Percentiles rank a stretch among this genome's conserved stretches.
Conservation (phyloP, 2,113 vertebrate genomes). For the Apistogramma diplotaenia region DNA sequence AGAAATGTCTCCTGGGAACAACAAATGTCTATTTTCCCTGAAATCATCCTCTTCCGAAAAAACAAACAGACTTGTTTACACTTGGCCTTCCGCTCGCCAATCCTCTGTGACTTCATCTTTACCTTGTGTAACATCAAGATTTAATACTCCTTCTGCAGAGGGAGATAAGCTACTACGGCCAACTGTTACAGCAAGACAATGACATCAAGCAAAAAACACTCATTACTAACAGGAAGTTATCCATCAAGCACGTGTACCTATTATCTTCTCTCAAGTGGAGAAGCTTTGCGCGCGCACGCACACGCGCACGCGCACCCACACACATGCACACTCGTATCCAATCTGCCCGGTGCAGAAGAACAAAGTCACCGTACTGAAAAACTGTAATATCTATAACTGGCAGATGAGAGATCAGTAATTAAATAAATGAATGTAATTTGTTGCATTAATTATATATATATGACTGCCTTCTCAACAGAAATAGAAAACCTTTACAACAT, state of each 20-base stretch:
- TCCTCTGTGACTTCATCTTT: slow-evolving; percentile 34
- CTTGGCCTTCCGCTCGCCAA: slow-evolving; percentile 13
- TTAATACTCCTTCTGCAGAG: slow-evolving; percentile 40
- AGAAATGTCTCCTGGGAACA: slow-evolving; percentile 8
- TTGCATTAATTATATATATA: too few species aligned
- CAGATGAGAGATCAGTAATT: not conserved
- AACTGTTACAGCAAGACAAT: slow-evolving; percentile 33
- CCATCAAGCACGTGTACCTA: slow-evolving; percentile 15
- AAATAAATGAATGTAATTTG: too few species aligned
- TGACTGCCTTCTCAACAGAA: not conserved
- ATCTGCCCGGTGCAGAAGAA: not conserved
- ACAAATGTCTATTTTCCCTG: slow-evolving; percentile 13
- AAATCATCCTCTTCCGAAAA: slow-evolving; percentile 17
- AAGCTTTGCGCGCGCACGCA: not conserved
- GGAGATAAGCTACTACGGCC: slow-evolving; percentile 55
- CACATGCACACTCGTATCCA: not conserved
- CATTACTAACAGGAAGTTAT: slow-evolving; percentile 55
- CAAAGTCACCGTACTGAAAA: not conserved
- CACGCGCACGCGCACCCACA: too few species aligned
- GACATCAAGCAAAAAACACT: slow-evolving; percentile 7
- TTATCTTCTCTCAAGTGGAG: not conserved
- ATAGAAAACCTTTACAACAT: not conserved
- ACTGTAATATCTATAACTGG: not conserved
- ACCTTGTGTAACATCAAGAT: slow-evolving; percentile 33
- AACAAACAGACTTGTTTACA: slow-evolving; percentile 25